These are phyloP conservation scores for Condylura cristata DNA, from an alignment of 2,113 vertebrate genomes.

Conservation along the genomic window DNA sequence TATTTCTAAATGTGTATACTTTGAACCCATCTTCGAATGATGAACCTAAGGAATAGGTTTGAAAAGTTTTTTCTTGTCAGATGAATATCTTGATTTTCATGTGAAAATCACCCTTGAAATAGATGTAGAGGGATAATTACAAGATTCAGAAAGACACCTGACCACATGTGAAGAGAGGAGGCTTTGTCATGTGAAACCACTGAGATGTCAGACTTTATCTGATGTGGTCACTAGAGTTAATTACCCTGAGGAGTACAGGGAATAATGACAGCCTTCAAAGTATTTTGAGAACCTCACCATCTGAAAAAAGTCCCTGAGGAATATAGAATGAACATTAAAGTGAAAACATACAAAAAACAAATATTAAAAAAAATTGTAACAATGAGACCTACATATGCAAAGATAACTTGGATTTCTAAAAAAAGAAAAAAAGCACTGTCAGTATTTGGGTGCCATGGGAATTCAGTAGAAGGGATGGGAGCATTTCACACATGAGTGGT, in stretches of 20 bases:
- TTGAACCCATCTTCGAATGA: slow-evolving; percentile 79
- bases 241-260: background rate
- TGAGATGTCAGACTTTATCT: background rate
- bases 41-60: slow-evolving; percentile 73
- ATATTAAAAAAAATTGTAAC: background rate
- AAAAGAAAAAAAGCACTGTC: background rate
- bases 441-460: background rate
- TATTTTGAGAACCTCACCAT: background rate
- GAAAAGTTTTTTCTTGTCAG: slow-evolving; percentile 74
- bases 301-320: background rate
- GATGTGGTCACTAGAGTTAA: background rate
- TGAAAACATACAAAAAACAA: background rate
- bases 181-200: background rate
- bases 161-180: background rate
- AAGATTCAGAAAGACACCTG: background rate
- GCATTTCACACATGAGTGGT: background rate
- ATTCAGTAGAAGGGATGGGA: background rate
- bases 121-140: background rate
- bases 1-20: slow-evolving; percentile 64
- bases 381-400: background rate
- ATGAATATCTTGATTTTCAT: slow-evolving; percentile 60
- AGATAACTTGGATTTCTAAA: background rate
- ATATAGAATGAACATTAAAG: background rate
- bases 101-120: slow-evolving; percentile 57
- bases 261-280: background rate